A percentile compares a stretch with the other conserved stretches of the same genome.
These are phyloP conservation scores for Horisme vitalbata DNA, from an alignment of 2,888 invertebrate genomes.

Conservation along the genomic window DNA sequence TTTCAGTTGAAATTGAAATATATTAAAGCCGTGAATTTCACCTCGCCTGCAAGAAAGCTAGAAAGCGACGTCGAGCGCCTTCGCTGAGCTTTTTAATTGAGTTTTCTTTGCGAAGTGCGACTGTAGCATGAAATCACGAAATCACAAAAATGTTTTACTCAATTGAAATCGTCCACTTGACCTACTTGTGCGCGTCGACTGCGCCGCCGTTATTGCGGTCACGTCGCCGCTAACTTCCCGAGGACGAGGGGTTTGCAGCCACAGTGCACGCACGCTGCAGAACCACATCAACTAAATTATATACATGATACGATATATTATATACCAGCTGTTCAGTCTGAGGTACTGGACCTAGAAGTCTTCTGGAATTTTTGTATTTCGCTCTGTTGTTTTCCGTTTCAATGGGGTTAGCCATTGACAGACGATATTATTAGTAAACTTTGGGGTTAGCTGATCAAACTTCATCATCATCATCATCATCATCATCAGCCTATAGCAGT, in stretches of 20 bases:
- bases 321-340: no score
- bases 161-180: constrained; percentile 18
- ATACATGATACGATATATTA: no score
- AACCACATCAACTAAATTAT: neutral
- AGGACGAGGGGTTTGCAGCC: neutral
- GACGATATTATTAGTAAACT: no score
- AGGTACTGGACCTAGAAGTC: no score
- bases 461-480: no score
- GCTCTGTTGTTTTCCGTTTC: no score
- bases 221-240: constrained; percentile 16
- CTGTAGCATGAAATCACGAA: constrained; percentile 6
- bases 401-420: no score
- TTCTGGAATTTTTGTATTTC: no score
- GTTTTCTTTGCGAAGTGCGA: constrained; percentile 3
- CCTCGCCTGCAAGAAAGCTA: neutral
- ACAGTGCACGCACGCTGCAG: neutral
- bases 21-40: neutral
- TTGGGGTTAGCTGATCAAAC: no score
- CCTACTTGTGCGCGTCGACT: constrained; percentile 11
- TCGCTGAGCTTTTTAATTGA: constrained; percentile 5
- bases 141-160: constrained; percentile 17
- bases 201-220: constrained; percentile 23
- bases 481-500: no score
- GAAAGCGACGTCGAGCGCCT: neutral
- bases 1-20: neutral